These are phyloP conservation scores for Apaloderma vittatum DNA, from an alignment of 2,113 vertebrate genomes.

Conservation along the genomic window DNA sequence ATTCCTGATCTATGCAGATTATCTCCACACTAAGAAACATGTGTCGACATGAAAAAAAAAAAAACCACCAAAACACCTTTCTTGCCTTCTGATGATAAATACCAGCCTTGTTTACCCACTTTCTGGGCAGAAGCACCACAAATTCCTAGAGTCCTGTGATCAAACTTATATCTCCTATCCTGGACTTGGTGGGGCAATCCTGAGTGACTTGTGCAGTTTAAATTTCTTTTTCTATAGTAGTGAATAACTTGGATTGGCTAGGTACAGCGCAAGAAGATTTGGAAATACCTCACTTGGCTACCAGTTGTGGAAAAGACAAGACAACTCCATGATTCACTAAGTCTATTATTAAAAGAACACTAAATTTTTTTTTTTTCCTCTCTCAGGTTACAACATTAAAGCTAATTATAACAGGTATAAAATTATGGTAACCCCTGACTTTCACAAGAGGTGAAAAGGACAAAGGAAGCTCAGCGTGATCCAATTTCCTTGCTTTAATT, in stretches of 20 bases:
- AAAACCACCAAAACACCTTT: neutral
- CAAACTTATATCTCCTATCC: neutral
- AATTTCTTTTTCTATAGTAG: neutral
- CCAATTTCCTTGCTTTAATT: constrained; percentile 20
- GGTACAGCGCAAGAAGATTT: neutral
- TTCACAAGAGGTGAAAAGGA: neutral
- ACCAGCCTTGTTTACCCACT: neutral
- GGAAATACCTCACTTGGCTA: neutral
- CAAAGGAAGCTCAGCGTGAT: neutral
- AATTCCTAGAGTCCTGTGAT: neutral
- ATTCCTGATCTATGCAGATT: neutral
- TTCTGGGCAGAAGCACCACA: neutral
- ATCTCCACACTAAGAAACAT: neutral
- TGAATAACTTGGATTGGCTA: neutral
- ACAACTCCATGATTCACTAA: neutral
- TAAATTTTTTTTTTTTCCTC: neutral
- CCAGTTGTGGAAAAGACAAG: neutral
- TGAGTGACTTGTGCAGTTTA: neutral
- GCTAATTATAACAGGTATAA: neutral
- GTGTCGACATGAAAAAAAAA: neutral
- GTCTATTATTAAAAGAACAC: neutral
- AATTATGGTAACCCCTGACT: neutral
- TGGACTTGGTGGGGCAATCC: neutral
- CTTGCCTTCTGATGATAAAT: neutral
- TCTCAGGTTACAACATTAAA: neutral